Evolutionary conservation across 2,888 invertebrate genomes (phyloP).

Genomic region (Drosophila kokeensis): DNA sequence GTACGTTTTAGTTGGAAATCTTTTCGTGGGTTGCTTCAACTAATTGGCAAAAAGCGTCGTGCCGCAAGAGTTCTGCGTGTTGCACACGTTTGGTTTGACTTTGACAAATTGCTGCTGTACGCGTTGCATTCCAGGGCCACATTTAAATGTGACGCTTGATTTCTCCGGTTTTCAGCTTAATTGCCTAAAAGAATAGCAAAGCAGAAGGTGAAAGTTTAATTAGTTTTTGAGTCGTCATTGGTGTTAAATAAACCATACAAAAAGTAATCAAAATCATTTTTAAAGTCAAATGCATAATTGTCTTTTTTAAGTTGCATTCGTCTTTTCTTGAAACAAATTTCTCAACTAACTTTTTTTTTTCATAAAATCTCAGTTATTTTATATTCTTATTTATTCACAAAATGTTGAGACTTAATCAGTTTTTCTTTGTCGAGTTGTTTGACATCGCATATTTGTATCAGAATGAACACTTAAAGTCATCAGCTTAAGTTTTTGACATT

Average conservation of each 20-base stretch:
- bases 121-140: slow-evolving; percentile 26
- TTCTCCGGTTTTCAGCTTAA: slow-evolving; percentile 6
- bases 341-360: not conserved
- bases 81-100: slow-evolving; percentile 41
- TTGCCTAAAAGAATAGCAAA: slow-evolving; percentile 8
- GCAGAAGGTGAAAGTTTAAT: slow-evolving; percentile 11
- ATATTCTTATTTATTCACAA: not conserved
- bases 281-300: not conserved
- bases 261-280: not conserved
- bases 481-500: not conserved
- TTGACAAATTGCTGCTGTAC: slow-evolving; percentile 39
- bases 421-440: not conserved
- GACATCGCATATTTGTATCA: not conserved
- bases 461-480: not conserved
- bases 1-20: slow-evolving; percentile 35
- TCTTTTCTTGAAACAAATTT: not conserved
- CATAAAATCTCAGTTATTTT: not conserved
- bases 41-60: slow-evolving; percentile 60
- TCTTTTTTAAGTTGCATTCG: not conserved
- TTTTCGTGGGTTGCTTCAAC: slow-evolving; percentile 18
- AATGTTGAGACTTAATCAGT: not conserved
- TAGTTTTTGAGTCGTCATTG: not conserved
- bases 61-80: slow-evolving; percentile 40
- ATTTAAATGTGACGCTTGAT: slow-evolving; percentile 20
- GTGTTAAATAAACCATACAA: not conserved